These are phyloP conservation scores for Scytalopus superciliaris DNA, from an alignment of 2,113 vertebrate genomes.

Conservation along the genomic window DNA sequence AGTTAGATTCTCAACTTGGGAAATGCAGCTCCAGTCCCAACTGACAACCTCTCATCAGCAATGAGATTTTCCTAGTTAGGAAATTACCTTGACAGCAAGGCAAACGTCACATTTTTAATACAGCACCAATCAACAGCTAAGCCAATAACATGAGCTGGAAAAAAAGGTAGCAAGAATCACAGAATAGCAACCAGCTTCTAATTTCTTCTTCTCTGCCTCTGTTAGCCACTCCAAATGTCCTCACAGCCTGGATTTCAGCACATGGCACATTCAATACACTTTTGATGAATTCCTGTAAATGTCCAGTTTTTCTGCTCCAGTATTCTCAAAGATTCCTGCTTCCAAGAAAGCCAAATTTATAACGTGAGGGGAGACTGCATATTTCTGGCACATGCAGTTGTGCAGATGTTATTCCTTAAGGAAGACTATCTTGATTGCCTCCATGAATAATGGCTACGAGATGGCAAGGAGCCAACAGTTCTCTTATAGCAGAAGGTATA, in stretches of 20 bases:
- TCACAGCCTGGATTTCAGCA: conserved; percentile 20
- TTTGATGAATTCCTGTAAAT: conserved; percentile 47
- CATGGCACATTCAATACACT: conserved; percentile 40
- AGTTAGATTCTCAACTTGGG: neutral
- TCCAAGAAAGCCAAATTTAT: conserved; percentile 77
- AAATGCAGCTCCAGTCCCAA: conserved; percentile 5
- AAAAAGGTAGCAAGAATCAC: neutral
- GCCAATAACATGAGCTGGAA: neutral
- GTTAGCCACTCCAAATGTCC: neutral
- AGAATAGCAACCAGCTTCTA: neutral
- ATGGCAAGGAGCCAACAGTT: conserved; percentile 76
- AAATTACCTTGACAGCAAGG: conserved; percentile 17
- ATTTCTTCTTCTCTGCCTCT: neutral
- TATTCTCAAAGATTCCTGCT: conserved; percentile 66
- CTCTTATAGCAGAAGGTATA: conserved; percentile 79
- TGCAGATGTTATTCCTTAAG: conserved; percentile 85
- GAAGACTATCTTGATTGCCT: conserved; percentile 76
- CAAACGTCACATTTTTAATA: neutral
- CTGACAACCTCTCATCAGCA: neutral
- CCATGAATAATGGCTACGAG: conserved; percentile 76
- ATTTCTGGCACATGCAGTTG: conserved; percentile 72
- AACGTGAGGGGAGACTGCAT: conserved; percentile 52
- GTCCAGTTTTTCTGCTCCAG: conserved; percentile 43
- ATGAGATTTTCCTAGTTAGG: neutral
- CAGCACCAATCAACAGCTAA: neutral